Base-by-base conservation (phyloP, 1,140 invertebrate species). In the Calliphora vicina region DNA sequence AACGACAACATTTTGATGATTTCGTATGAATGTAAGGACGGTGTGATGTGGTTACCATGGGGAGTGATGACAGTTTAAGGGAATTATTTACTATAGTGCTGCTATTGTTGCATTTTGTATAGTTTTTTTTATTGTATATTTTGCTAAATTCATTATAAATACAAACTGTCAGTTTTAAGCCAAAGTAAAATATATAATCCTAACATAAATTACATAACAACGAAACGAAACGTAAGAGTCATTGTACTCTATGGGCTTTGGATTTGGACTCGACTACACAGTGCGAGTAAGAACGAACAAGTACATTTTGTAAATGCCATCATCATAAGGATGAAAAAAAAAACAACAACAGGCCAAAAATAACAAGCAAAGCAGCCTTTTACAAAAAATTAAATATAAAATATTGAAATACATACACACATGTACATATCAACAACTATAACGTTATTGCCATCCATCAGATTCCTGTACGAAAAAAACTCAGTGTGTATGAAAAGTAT, bases 201-300 rank as follows among this genome's bases (percentile, higher is more conserved):
- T n/a, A 67, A 67, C n/a, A 67, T 67, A 67, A 67, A 67, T 67
- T 67, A 67, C 61, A 67, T 67, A 67, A 67, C 61, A 67, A 23
- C 61, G 61, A 67, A 10, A 57, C 15, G 50, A 17, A 17, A 57
- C 15, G 50, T n/a, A n/a, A 23, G 6, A 67, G 61, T 67, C 61
- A 67, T 25, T 67, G 61, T 67, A 20, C 61, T 67, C 61, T 23
- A 10, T 67, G 6, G 61, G 61, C 20, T 67, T 23, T 67, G 61
- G 61, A 23, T 67, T 23, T 67, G 61, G 61, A 67, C 25, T 67
- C n/a, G n/a, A 67, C 61, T 20, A 25, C 15, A 57, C 50, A 17
- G 50, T 57, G 50, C n/a, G 15, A 57, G 15, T 57, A 57, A 57
- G n/a, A n/a, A n/a, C 17, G 45, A n/a, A 13, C 15, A 6, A 57